Base-by-base conservation (phyloP, 1,140 invertebrate species). In the Papilio polyxenes region DNA sequence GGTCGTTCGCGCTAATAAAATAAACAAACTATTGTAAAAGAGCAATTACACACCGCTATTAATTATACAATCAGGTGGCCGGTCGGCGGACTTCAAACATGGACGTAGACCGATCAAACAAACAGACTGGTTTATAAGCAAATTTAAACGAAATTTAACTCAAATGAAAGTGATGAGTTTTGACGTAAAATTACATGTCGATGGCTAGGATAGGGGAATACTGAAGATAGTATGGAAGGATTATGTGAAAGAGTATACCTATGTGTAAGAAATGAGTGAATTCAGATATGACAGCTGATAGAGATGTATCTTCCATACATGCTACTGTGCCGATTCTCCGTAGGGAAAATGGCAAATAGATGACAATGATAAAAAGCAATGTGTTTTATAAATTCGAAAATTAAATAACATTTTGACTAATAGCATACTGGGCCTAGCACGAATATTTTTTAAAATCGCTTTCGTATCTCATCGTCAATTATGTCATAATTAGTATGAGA, bases 21-120 rank as follows among this genome's bases (percentile, higher is more conserved):
- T 88, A 85, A 86, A 84, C 80, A 84, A 82, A 79, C 51, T 81
- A 83, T 82, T 85, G 83, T 88, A 85, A 85, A 86, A 84, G 69
- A 56, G 20, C 83, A 87, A 88, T 87, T 86, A 86, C 69, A 23
- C 74, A 15, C 62, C 31, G 83, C 84, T 86, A 85, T 88, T 86
- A 87, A 87, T 88, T 85, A 87, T 81, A 83, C 78, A 75, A 85
- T 84, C 83, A 84, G 80, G 81, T 83, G 62, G 77, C 79, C 80
- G 62, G 83, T 56, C 85, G 87, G 85, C 81, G 44, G 81, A 82
- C 80, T 83, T 85, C 84, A 86, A 84, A 84, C 80, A 75, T 44
- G 31, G 2, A 23, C 15, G 62, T 74, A 82, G 82, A 82, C 56
- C 49, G 69, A 81, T 75, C 40, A 75, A 82, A 77, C 15, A 75